Base-by-base conservation (phyloP, 2,113 vertebrate genomes). In the Zootoca vivipara region DNA sequence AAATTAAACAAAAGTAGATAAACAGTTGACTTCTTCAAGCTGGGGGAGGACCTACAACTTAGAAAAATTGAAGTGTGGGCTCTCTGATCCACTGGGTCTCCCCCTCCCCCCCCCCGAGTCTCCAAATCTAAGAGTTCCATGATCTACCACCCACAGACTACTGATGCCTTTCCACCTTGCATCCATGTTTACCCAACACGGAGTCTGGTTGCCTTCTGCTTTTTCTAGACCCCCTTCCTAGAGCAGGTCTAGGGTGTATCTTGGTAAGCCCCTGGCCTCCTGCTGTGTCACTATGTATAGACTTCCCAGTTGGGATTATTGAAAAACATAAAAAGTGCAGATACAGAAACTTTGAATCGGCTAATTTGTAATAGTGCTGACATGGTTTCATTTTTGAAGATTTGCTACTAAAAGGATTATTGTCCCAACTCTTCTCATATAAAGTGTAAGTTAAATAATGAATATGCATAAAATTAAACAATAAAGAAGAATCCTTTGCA, bases 1-100 rank as follows among this genome's bases (percentile, higher is more conserved):
- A 95, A 96, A 95, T 89, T 91, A 89, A 92, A 92, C 86, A 64
- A 62, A 92, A 72, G 87, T 42, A 62, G 82, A 89, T 87, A 85
- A 86, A 87, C 1, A 62, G 2, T 0, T 90, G 16, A 72, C 56
- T 87, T 89, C 9, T 83, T n/a, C 42, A 28, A 81, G 35, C 30
- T 87, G 38, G 28, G 26, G 33, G 26, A 72, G 58, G 35, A 28
- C 4, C 67, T 62, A 62, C 18, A 15, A 62, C 3, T 62, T 62
- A 52, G 46, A 52, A 52, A 52, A 12, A 10, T 20, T 62, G 18
- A 62, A 62, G 58, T 18, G 58, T 20, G 58, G 58, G 58, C 58
- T 62, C 18, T 15, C n/a, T 73, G 33, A 35, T 73, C n/a, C 33
- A 73, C 52, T 79, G 7, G 46, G 28, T 40, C 30, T 86, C 40